Conservation (phyloP, 2,113 vertebrate species). For the Circaetus gallicus region DNA sequence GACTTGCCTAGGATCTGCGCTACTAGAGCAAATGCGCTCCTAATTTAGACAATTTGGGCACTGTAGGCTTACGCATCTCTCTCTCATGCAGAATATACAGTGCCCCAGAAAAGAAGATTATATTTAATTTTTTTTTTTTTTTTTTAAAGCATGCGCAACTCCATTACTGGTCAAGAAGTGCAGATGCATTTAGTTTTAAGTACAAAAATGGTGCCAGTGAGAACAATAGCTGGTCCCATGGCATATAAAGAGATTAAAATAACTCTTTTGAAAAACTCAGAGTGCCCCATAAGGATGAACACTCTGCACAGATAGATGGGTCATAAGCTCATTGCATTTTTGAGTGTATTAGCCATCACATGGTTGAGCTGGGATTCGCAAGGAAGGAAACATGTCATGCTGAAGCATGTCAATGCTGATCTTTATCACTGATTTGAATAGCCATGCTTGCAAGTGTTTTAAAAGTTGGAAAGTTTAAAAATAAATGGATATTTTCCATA, state of each 20-base stretch:
- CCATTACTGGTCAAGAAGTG: neutral
- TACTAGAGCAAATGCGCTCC: neutral
- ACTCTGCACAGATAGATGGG: neutral
- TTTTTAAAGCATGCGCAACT: neutral
- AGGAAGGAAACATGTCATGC: neutral
- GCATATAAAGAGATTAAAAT: conserved; percentile 62
- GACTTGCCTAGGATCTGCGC: neutral
- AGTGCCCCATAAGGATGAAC: conserved; percentile 40
- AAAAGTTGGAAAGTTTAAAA: neutral
- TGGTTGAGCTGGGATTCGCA: neutral
- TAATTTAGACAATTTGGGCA: neutral
- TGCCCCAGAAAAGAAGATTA: neutral
- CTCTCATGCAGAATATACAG: neutral
- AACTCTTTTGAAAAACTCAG: conserved; percentile 7
- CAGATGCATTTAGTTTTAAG: conserved; percentile 11
- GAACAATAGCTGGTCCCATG: conserved; percentile 56
- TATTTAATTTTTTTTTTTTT: neutral
- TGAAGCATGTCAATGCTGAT: conserved; percentile 1
- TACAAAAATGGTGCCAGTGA: conserved; percentile 23
- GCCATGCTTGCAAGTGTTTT: neutral
- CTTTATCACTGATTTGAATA: neutral
- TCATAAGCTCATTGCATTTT: conserved; percentile 51
- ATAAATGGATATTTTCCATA: neutral
- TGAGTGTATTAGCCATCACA: conserved; percentile 43
- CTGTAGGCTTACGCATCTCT: neutral